Percentiles rank a stretch among this genome's conserved stretches.
phyloP scores from a whole-genome alignment of 1,140 invertebrate genomes.

The Drosophila arizonae region DNA sequence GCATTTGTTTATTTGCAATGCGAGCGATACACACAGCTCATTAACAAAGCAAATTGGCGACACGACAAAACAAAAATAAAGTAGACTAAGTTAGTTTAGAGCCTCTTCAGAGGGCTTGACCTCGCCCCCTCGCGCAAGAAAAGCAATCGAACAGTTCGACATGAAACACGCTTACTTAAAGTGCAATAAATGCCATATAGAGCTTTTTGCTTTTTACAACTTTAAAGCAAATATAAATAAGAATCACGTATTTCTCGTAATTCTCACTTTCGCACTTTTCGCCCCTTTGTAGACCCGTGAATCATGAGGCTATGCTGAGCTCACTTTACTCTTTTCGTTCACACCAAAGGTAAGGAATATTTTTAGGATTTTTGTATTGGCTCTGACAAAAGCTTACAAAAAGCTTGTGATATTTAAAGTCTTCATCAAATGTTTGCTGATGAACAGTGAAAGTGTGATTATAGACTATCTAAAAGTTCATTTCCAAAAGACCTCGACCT shows the following conservation, averaged over 20 bases:
- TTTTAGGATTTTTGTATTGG: no score
- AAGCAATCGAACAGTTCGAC: background rate
- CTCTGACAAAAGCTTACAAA: no score
- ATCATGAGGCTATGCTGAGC: background rate
- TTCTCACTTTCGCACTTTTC: background rate
- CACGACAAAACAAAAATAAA: background rate
- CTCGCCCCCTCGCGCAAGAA: background rate
- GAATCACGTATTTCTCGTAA: background rate
- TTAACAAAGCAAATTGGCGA: constrained; percentile 30
- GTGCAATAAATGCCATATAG: background rate
- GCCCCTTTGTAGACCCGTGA: background rate
- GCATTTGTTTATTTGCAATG: constrained; percentile 28
- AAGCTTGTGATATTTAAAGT: no score
- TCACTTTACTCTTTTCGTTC: no score
- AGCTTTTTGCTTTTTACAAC: background rate
- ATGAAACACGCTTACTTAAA: background rate
- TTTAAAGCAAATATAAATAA: background rate
- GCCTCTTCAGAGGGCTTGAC: background rate
- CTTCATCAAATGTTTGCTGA: no score
- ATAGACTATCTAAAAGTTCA: no score
- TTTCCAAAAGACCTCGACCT: no score
- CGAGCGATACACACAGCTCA: constrained; percentile 5
- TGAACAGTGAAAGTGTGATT: no score
- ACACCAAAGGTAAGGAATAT: no score
- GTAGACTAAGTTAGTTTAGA: background rate